phyloP scores from a whole-genome alignment of 2,113 vertebrate species.

The Brachypteracias leptosomus region DNA sequence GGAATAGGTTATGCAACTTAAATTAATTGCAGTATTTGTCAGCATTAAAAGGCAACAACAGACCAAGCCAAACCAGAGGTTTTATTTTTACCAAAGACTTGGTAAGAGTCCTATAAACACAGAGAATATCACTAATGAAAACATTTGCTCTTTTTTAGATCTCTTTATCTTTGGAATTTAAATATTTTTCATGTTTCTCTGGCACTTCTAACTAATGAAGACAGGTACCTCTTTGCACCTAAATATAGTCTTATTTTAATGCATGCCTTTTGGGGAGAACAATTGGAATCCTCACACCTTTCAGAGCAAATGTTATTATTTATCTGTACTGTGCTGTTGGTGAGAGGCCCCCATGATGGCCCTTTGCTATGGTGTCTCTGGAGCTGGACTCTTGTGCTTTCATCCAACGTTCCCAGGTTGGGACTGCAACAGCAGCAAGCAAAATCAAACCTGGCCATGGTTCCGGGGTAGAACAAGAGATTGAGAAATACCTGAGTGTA shows the following conservation, averaged over 20 bases:
- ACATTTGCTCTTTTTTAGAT: neutral
- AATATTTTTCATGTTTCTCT: neutral
- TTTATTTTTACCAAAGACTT: constrained; percentile 15
- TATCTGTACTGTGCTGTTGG: neutral
- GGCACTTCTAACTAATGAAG: neutral
- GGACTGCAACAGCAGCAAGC: neutral
- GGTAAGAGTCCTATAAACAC: neutral
- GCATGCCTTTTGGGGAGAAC: neutral
- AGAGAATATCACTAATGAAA: neutral
- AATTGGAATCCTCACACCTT: neutral
- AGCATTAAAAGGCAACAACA: neutral
- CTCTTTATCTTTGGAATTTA: neutral
- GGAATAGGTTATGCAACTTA: constrained; percentile 33
- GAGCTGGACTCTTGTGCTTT: neutral
- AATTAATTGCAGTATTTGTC: constrained; percentile 41
- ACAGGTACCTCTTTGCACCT: neutral
- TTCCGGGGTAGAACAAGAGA: neutral
- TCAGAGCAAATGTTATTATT: neutral
- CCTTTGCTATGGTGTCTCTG: neutral
- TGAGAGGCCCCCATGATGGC: neutral
- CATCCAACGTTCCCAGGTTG: neutral
- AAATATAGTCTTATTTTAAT: neutral
- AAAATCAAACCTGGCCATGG: neutral
- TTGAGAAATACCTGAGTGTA: neutral
- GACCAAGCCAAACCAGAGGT: neutral